These are phyloP conservation scores for Nematostella vectensis DNA, from an alignment of 92 coral and sea anemone genomes.

Conservation along the genomic window DNA sequence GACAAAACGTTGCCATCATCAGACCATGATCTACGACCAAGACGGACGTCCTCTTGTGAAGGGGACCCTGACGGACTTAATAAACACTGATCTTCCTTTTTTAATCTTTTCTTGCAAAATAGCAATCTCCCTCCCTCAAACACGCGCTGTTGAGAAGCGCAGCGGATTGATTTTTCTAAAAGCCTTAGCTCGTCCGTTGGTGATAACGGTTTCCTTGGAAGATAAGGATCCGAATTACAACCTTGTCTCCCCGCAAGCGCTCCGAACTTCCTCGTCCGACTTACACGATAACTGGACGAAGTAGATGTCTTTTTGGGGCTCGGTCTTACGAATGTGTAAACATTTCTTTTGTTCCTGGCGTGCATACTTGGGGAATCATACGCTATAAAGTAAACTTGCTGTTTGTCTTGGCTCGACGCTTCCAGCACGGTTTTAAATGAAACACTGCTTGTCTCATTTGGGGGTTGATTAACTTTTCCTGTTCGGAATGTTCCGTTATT, in stretches of 20 bases:
- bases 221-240: slow-evolving; percentile 8
- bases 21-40: not conserved
- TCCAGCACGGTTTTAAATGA: too few relatives aligned
- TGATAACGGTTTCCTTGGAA: slow-evolving; percentile 1
- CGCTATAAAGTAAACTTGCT: too few relatives aligned
- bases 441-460: too few relatives aligned
- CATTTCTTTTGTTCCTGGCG: not conserved
- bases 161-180: not conserved
- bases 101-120: slow-evolving; percentile 14
- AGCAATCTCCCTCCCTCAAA: slow-evolving; percentile 30
- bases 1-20: too few relatives aligned
- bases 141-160: not conserved
- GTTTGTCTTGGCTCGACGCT: too few relatives aligned
- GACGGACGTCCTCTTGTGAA: not conserved
- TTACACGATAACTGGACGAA: not conserved
- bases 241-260: not conserved
- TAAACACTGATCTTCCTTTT: slow-evolving; percentile 5
- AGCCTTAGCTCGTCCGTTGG: not conserved
- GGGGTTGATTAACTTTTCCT: too few relatives aligned
- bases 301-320: not conserved
- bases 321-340: slow-evolving; percentile 1
- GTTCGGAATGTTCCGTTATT: too few relatives aligned
- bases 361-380: too few relatives aligned
- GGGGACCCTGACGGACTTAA: slow-evolving; percentile 13
- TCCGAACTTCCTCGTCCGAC: not conserved